Conservation (phyloP, 2,888 invertebrate species). For the Drosophila engyochracea region DNA sequence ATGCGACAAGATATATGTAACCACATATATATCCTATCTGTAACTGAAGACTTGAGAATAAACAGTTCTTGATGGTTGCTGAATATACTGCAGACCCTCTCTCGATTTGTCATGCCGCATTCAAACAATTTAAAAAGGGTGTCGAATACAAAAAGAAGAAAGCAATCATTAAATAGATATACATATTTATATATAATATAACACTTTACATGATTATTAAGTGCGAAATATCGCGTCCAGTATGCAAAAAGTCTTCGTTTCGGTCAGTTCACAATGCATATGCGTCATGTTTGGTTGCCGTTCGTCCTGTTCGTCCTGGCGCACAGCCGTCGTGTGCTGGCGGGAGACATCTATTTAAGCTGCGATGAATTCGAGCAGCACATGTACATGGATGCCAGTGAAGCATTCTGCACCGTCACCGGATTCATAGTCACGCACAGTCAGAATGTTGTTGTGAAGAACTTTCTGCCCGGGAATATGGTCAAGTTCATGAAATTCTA, state of each 20-base stretch:
- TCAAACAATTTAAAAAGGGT: neutral
- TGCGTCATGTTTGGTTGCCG: slow-evolving; percentile 20
- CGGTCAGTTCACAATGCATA: slow-evolving; percentile 54
- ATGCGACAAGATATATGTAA: neutral
- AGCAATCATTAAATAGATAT: slow-evolving; percentile 5
- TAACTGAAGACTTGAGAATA: neutral
- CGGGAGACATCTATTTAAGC: slow-evolving; percentile 82
- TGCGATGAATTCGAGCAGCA: slow-evolving; percentile 84
- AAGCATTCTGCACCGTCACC: slow-evolving; percentile 83
- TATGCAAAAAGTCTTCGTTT: slow-evolving; percentile 37
- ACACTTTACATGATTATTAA: slow-evolving; percentile 21
- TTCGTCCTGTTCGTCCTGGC: slow-evolving; percentile 29
- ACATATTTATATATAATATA: slow-evolving; percentile 6
- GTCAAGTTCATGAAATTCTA: slow-evolving; percentile 85
- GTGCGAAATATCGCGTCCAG: slow-evolving; percentile 33
- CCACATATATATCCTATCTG: neutral
- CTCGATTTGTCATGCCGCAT: neutral
- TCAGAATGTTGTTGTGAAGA: slow-evolving; percentile 82
- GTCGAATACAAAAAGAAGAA: slow-evolving; percentile 1
- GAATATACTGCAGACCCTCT: neutral
- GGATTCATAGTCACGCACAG: slow-evolving; percentile 84
- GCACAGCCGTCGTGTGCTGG: slow-evolving; percentile 1
- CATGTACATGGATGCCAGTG: slow-evolving; percentile 78
- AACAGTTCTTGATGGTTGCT: neutral
- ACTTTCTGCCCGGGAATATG: slow-evolving; percentile 75